Conservation (phyloP, 2,888 invertebrate species). For the Drosophila setosimentum region DNA sequence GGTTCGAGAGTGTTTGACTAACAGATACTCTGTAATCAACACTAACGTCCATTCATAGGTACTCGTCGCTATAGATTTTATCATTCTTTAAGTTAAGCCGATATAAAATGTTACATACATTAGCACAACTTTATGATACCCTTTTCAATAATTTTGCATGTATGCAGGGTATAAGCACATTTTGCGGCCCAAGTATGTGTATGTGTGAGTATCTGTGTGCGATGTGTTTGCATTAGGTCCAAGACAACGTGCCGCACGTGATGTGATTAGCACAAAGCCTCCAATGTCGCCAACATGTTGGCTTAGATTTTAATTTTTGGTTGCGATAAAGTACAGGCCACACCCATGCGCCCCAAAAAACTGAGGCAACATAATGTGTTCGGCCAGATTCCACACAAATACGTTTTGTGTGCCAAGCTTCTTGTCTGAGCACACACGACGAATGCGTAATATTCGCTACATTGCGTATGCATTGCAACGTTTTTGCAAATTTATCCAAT, state of each 20-base stretch:
- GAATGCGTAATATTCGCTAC: conserved; percentile 8
- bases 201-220: conserved; percentile 9
- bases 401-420: not conserved
- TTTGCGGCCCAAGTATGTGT: conserved; percentile 36
- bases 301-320: conserved; percentile 78
- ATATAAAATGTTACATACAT: not conserved
- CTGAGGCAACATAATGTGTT: not conserved
- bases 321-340: conserved; percentile 54
- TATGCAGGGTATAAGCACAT: conserved; percentile 24
- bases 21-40: not conserved
- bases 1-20: not conserved
- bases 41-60: not conserved
- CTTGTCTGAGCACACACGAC: not conserved
- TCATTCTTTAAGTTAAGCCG: not conserved
- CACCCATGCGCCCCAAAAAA: conserved; percentile 1
- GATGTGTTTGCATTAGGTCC: conserved; percentile 31
- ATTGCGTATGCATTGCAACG: not conserved
- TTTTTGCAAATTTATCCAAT: conserved; percentile 16
- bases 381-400: conserved; percentile 1
- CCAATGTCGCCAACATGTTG: conserved; percentile 38
- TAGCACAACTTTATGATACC: not conserved
- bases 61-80: not conserved
- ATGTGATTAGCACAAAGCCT: conserved; percentile 77
- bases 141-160: not conserved
- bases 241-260: conserved; percentile 62